phyloP scores from a whole-genome alignment of 64 coral and sea anemone species.

The Montipora foliosa region DNA sequence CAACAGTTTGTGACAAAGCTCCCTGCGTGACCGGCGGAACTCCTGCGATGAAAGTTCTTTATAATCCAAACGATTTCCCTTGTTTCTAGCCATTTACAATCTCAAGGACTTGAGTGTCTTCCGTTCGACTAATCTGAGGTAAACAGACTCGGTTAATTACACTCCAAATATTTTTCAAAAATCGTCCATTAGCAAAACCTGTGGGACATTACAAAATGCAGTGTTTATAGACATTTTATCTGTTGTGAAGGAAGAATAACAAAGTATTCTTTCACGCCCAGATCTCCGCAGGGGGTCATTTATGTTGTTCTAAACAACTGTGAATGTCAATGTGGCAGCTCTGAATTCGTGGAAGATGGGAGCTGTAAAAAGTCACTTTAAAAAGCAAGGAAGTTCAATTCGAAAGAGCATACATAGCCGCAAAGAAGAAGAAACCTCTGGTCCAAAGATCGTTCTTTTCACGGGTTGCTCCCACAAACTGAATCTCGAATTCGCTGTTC shows the following conservation, averaged over 20 bases:
- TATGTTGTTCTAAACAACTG: neutral
- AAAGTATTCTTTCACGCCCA: neutral
- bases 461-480: constrained; percentile 90
- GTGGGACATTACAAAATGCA: neutral
- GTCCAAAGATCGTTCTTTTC: constrained; percentile 87
- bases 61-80: neutral
- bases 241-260: neutral
- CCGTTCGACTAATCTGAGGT: neutral
- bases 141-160: neutral
- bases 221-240: neutral
- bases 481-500: constrained; percentile 80
- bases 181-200: neutral
- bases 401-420: constrained; percentile 20
- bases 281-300: neutral
- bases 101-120: neutral
- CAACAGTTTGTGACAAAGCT: neutral
- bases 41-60: neutral
- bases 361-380: constrained; percentile 86
- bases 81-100: neutral
- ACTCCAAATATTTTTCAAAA: neutral
- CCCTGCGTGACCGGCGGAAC: neutral
- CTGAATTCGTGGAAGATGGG: constrained; percentile 65
- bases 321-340: neutral
- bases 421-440: constrained; percentile 47
- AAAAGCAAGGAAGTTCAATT: neutral